Base-by-base conservation (phyloP, 2,888 invertebrate genomes). In the Noctua pronuba region DNA sequence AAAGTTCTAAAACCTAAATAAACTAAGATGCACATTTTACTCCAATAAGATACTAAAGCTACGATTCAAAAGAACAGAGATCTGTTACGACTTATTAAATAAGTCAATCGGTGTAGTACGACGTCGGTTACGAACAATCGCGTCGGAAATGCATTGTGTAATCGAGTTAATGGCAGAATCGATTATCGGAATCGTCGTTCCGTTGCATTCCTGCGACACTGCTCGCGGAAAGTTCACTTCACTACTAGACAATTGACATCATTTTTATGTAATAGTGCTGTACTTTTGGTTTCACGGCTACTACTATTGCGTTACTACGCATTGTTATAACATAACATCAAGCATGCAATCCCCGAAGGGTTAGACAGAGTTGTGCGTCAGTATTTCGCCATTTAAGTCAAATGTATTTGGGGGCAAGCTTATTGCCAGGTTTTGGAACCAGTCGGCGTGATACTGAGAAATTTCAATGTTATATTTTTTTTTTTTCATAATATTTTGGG, bases 81-180 rank as follows among this genome's bases (percentile, higher is more conserved):
- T 73, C 69, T 55, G 35, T 86, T 67, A 79, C 71, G 75, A 75
- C 69, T 69, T 65, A 83, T 76, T 74, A 73, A 87, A 84, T 71
- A 85, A 77, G 73, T 81, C 77, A 79, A 77, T 83, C 66, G 76
- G 68, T 62, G 72, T 75, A 49, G 35, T 67, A 41, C 16, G 67
- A 64, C 72, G 60, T 83, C 77, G 75, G 75, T 84, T 88, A 82
- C 84, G 70, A 88, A 90, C 88, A 90, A 90, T 91, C 82, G 88
- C 81, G 85, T 90, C 88, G 90, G 89, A 90, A 91, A 90, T 86
- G 88, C 81, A 90, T 92, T 92, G 91, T 89, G 90, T 88, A 92
- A 92, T 92, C 88, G 89, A 89, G 88, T 87, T 88, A 90, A 91
- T 91, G 84, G 86, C 83, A 80, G 84, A 85, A 89, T 90, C 90